Base-by-base conservation (phyloP, 2,888 invertebrate species). In the Danaus chrysippus region DNA sequence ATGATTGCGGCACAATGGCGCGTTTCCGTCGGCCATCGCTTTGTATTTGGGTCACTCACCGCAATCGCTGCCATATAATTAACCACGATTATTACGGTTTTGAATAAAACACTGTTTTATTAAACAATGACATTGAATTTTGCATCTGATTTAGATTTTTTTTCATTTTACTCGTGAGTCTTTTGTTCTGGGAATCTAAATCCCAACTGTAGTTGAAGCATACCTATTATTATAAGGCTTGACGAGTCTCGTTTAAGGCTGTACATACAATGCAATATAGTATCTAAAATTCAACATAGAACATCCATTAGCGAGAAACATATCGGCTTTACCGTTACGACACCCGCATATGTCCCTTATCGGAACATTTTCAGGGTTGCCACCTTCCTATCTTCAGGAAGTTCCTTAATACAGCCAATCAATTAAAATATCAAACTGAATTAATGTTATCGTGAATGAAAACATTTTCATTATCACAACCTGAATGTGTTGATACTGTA, bases 21-120 rank as follows among this genome's bases (percentile, higher is more conserved):
- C 76, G 81, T 82, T 88, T 90, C 90, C 90, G 90, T 79, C 73
- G 75, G 76, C 76, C 81, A 81, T 78, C 78, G 81, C 85, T 89
- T 90, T 89, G 89, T 88, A 89, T 90, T 87, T 89, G 85, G 89
- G 90, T 89, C 90, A 89, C 83, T 88, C 89, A 89, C 89, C 87
- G 86, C 84, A 79, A 87, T 87, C 85, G 84, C 86, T 75, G 77
- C 83, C 82, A 86, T 86, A 80, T 83, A 87, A 87, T 87, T 87
- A 87, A 83, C 84, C 81, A 64, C 79, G 79, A 77, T 76, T 73
- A 74, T 76, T 72, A 77, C 77, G 75, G 77, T 83, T 83, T 82
- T 77, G 76, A 79, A 82, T 80, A 74, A 66, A 61, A 61, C 59
- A 66, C 64, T 67, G 65, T 65, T 67, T 61, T 62, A 44, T 60